Evolutionary conservation across 2,888 invertebrate genomes (phyloP).

Genomic region (Stramonita haemastoma): DNA sequence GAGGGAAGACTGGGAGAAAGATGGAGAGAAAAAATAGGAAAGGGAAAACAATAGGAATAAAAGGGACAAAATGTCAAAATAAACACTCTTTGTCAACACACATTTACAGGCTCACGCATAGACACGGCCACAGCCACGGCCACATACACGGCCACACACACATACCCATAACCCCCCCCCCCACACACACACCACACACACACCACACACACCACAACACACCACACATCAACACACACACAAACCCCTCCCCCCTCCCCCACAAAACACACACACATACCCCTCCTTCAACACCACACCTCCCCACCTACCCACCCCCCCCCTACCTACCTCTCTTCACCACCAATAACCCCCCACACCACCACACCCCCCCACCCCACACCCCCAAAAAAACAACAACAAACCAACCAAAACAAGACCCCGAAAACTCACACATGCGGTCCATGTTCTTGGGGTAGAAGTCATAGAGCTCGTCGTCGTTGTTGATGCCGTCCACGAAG

Average conservation of each 20-base stretch:
- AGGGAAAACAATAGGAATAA: background rate
- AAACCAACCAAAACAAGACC: background rate
- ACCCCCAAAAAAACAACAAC: too few species aligned
- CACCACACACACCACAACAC: too few species aligned
- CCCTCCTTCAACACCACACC: too few species aligned
- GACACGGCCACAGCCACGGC: background rate
- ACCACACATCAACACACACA: too few species aligned
- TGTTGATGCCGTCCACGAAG: slow-evolving; percentile 32
- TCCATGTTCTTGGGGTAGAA: slow-evolving; percentile 11
- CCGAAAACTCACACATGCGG: slow-evolving; percentile 9
- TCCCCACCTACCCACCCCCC: too few species aligned
- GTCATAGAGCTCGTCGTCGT: slow-evolving; percentile 39
- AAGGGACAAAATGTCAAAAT: background rate
- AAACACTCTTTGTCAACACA: background rate
- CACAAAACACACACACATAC: too few species aligned
- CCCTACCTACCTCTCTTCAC: too few species aligned
- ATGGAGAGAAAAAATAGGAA: background rate
- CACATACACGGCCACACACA: background rate
- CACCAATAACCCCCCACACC: too few species aligned
- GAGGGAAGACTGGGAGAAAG: background rate
- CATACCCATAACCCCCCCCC: background rate
- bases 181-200: too few species aligned
- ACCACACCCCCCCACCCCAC: too few species aligned
- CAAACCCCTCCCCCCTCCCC: too few species aligned
- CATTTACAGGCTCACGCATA: background rate